Conservation (phyloP, 2,888 invertebrate genomes). For the Aphrophora alni region DNA sequence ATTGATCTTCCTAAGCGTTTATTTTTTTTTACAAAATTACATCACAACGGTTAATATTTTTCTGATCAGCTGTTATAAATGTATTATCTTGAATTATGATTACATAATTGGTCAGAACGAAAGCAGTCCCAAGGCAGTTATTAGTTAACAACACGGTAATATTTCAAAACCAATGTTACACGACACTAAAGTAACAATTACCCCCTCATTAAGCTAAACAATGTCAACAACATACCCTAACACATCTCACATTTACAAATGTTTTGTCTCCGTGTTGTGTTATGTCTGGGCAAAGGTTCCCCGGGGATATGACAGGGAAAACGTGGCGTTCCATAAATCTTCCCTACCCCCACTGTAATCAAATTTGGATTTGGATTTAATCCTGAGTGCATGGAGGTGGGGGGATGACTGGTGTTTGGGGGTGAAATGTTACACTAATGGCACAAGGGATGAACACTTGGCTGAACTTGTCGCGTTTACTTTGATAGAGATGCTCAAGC, state of each 20-base stretch:
- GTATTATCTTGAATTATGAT: no score
- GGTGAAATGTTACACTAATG: constrained; percentile 34
- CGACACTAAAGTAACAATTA: not conserved
- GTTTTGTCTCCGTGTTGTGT: not conserved
- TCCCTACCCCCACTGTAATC: constrained; percentile 37
- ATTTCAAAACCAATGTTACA: no score
- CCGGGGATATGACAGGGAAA: constrained; percentile 7
- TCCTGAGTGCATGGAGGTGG: constrained; percentile 33
- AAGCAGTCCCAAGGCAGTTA: no score
- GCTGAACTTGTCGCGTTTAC: constrained; percentile 22
- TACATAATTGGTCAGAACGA: no score
- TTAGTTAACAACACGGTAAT: no score
- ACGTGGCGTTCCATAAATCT: constrained; percentile 28
- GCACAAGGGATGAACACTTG: not conserved
- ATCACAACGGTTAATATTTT: no score
- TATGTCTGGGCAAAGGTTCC: not conserved
- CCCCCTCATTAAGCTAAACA: constrained; percentile 1
- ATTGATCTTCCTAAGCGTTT: no score
- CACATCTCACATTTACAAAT: not conserved
- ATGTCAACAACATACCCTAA: not conserved
- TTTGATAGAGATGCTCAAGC: not conserved
- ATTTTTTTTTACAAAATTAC: no score
- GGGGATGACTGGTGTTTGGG: constrained; percentile 22
- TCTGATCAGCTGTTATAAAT: no score
- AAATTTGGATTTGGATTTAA: constrained; percentile 44